Evolutionary conservation across 2,888 invertebrate genomes (phyloP).

Genomic region (Callyntrura guangdongensis): DNA sequence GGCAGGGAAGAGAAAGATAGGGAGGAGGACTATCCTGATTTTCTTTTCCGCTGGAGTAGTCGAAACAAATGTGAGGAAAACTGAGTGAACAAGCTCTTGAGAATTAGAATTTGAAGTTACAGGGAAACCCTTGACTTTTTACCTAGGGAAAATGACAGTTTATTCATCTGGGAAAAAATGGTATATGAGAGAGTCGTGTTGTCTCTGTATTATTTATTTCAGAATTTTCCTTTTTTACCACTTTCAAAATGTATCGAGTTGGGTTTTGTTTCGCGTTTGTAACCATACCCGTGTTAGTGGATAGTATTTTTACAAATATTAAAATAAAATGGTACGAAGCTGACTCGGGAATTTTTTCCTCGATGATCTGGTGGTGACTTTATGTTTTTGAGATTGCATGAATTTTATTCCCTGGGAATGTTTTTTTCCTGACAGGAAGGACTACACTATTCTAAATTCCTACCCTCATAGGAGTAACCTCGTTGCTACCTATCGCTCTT

Average conservation of each 20-base stretch:
- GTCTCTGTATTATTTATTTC: neutral
- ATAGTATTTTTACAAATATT: neutral
- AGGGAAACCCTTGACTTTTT: conserved; percentile 52
- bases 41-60: conserved; percentile 42
- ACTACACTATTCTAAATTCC: no score
- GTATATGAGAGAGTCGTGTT: neutral
- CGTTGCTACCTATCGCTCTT: no score
- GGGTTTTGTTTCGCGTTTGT: no score
- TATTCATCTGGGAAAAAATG: conserved; percentile 52
- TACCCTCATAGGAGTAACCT: no score
- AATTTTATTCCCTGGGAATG: no score
- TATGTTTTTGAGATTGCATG: no score
- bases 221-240: no score
- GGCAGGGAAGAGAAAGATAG: neutral
- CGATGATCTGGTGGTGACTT: no score
- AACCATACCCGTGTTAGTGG: no score
- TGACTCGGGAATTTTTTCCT: neutral
- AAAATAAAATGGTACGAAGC: no score
- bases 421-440: no score
- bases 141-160: conserved; percentile 58
- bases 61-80: conserved; percentile 49
- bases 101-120: conserved; percentile 19
- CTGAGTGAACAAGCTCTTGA: conserved; percentile 21
- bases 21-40: neutral
- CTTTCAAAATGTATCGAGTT: no score